Percentiles rank a stretch among this genome's conserved stretches.
Evolutionary conservation across 2,888 invertebrate species (phyloP).

Genomic region (Amphiduros pacificus): DNA sequence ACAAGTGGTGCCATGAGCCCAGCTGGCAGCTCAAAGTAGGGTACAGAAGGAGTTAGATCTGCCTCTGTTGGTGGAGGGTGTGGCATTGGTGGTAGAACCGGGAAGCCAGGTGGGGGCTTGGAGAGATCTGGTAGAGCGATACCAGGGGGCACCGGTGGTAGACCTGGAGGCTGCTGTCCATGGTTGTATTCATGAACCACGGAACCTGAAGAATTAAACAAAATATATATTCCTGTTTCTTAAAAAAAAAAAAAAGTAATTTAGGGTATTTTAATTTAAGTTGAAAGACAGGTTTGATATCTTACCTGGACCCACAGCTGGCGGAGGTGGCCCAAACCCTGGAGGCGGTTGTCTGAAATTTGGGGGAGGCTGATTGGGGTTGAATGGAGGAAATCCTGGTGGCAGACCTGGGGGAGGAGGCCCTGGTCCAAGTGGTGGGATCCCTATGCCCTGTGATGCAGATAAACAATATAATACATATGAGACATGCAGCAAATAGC

Average conservation of each 20-base stretch:
- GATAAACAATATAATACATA: too few species aligned
- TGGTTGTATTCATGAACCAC: too few species aligned
- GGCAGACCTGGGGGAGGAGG: conserved; percentile 12
- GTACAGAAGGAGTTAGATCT: conserved; percentile 77
- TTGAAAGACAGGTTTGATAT: too few species aligned
- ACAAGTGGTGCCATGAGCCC: conserved; percentile 97
- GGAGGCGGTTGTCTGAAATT: conserved; percentile 45
- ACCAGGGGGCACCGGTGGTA: conserved; percentile 35
- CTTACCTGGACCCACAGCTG: conserved; percentile 11
- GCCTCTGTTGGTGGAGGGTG: conserved; percentile 44
- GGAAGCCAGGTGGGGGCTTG: conserved; percentile 78
- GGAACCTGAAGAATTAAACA: too few species aligned
- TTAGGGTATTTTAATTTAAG: too few species aligned
- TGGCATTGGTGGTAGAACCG: conserved; percentile 34
- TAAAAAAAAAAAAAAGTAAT: too few species aligned
- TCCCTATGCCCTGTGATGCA: too few species aligned
- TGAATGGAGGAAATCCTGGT: conserved; percentile 24
- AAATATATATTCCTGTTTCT: too few species aligned
- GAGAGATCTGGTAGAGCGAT: conserved; percentile 21
- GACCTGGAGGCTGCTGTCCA: conserved; percentile 37
- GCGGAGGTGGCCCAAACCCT: conserved; percentile 40
- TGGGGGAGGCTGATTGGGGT: conserved; percentile 32
- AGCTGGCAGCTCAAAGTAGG: conserved; percentile 96
- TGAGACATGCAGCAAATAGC: too few species aligned
- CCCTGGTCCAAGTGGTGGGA: too few species aligned